Percentiles rank a stretch among this genome's conserved stretches.
Evolutionary conservation across 2,113 vertebrate genomes (phyloP).

Genomic region (Probosciger aterrimus): DNA sequence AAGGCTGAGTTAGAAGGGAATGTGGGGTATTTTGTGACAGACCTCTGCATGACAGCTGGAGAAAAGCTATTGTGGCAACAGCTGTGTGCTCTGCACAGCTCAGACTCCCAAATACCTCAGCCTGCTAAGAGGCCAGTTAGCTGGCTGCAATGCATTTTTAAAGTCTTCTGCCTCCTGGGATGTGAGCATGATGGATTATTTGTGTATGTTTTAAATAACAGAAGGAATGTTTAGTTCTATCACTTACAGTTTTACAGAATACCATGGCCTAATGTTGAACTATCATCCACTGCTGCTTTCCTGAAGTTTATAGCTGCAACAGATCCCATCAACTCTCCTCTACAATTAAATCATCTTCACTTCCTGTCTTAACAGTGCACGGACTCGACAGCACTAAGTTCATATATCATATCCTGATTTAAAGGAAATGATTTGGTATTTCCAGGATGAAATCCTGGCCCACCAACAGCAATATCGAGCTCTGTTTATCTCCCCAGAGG

Average conservation of each 20-base stretch:
- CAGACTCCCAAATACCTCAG: conserved; percentile 67
- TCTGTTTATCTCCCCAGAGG: neutral
- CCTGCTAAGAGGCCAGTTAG: conserved; percentile 19
- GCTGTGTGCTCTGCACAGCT: conserved; percentile 69
- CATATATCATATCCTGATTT: conserved; percentile 46
- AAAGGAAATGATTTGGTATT: conserved; percentile 46
- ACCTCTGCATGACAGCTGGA: conserved; percentile 78
- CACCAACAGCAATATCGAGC: neutral
- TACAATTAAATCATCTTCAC: neutral
- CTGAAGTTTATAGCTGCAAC: neutral
- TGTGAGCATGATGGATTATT: conserved; percentile 2
- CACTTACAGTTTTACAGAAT: neutral
- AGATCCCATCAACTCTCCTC: conserved; percentile 11
- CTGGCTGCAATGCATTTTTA: neutral
- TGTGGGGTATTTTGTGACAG: conserved; percentile 73
- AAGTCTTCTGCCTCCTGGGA: conserved; percentile 33
- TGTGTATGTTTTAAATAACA: conserved; percentile 30
- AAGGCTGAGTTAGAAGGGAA: conserved; percentile 67
- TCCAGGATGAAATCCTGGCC: conserved; percentile 47
- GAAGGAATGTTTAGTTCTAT: conserved; percentile 16
- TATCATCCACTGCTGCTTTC: neutral
- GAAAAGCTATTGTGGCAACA: conserved; percentile 73
- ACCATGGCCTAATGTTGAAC: neutral
- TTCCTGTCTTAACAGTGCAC: conserved; percentile 2
- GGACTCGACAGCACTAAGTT: neutral